Evolutionary conservation across 2,113 vertebrate species (phyloP), one percentile per base, ranked within the genome.

Genomic region (Ramphastos sulfuratus): DNA sequence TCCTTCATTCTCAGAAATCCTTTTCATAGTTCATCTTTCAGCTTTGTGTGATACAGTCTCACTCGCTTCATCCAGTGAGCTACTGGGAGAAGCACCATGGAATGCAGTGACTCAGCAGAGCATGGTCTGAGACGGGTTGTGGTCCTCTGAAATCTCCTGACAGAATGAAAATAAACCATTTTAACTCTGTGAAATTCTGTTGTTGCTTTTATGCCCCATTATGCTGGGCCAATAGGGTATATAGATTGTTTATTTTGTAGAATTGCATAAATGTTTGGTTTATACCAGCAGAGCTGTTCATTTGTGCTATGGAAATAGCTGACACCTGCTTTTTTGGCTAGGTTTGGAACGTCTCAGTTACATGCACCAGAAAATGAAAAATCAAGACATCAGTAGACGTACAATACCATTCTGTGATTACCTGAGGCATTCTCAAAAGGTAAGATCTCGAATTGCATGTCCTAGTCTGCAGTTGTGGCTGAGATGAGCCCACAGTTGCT

Each of bases 281-380:
- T 55, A 21, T 19, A 72, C 33, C n/a, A 46, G 54, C 1, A 79
- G 37, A 61, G 27, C 7, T 84, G 16, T 80, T 78, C 1, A 20
- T 59, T 84, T 52, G 19, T 7, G 46, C 10, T 50, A 31, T 61
- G 37, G n/a, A 93, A 84, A 71, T 18, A 71, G 8, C 24, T 90
- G 87, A 58, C 23, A 31, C 3, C 23, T 92, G 42, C 75, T 87
- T 88, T 94, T 63, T 97, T 97, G 87, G 30, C 77, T 97, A 99
- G 99, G 98, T 97, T 97, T 98, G 81, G 98, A 99, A 89, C 95
- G 92, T 15, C 73, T 97, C 91, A 97, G 96, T 94, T 96, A 96
- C 55, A 61, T 97, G 84, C 97, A 97, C 64, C 98, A 97, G 95
- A 97, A 97, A 95, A 95, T 82, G 67, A 97, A 97, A 95, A 94